Percentiles rank a stretch among this genome's conserved stretches.
phyloP scores from a whole-genome alignment of 2,888 invertebrate species.

The Drosophila lutescens region DNA sequence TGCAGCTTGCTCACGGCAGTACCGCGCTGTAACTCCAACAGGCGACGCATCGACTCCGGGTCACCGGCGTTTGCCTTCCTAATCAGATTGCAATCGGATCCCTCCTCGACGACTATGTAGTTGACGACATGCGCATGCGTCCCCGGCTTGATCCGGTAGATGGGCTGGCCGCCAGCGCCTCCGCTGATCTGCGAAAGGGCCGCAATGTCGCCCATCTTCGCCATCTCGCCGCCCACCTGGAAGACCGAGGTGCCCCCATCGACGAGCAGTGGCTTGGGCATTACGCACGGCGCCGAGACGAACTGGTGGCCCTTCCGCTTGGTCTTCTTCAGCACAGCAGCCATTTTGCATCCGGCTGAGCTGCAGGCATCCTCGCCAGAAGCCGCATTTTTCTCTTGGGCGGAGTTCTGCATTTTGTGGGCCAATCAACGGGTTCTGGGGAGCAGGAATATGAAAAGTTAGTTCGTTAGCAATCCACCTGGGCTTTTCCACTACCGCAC shows the following conservation, averaged over 20 bases:
- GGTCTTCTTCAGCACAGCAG: constrained; percentile 72
- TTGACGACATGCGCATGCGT: constrained; percentile 83
- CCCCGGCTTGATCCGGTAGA: constrained; percentile 82
- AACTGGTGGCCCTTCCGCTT: constrained; percentile 80
- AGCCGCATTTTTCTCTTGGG: background rate
- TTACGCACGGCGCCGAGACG: constrained; percentile 72
- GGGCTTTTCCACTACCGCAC: background rate
- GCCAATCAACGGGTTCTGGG: too few relatives aligned
- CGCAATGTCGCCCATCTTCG: constrained; percentile 75
- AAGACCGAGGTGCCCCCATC: constrained; percentile 82
- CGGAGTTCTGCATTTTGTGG: constrained; percentile 6
- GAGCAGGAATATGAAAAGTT: too few relatives aligned
- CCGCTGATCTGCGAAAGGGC: constrained; percentile 42
- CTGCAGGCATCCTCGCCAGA: constrained; percentile 46
- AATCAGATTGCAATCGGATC: constrained; percentile 64
- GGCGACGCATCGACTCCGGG: constrained; percentile 78
- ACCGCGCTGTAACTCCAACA: constrained; percentile 79
- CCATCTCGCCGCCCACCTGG: constrained; percentile 79
- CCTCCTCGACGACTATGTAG: constrained; percentile 81
- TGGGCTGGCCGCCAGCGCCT: constrained; percentile 50
- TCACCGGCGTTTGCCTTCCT: constrained; percentile 80
- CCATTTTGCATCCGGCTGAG: constrained; percentile 57
- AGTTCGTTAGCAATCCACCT: background rate
- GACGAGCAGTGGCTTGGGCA: constrained; percentile 80
- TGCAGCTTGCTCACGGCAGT: constrained; percentile 80